Evolutionary conservation across 37 sponge, comb jelly and placozoan genomes (phyloP), one percentile per base, ranked within the genome.

Genomic region (Tethya wilhelma): DNA sequence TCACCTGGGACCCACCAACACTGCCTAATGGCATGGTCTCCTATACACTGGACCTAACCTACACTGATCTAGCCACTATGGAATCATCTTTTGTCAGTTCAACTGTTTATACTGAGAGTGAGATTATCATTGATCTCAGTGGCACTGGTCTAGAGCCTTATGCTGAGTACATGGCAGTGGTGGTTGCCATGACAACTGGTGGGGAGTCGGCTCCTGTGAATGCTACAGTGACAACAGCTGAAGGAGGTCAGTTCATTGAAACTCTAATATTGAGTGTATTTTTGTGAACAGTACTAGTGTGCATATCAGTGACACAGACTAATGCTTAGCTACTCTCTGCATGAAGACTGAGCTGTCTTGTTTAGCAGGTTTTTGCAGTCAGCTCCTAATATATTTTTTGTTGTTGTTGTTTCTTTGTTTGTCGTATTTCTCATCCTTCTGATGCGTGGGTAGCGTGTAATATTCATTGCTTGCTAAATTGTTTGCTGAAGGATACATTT

Each of bases 1-100:
- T 70, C 41, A 81, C 44, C 19, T 81, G 82, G 82, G 25, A 12
- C 8, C 30, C 29, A 34, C 82, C 82, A 28, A 31, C 4, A 4
- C n/a, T 40, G n/a, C 82, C 82, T n/a, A 81, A 81, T 71, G 82
- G 82, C 4, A 71, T 55, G 34, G 42, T 81, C 32, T 1, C 8
- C 14, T 62, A 81, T n/a, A 59, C 36, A 8, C 44, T 45, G 20
- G 40, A 42, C 59, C 44, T 44, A 1, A 40, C 45, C 37, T 38
- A 33, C 59, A 69, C 17, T 34, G 56, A 44, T 66, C 71, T 44
- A 6, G 7, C 41, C 23, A 56, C 41, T 0, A 26, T 6, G 12
- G 56, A 23, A 26, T 31, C 11, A 26, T 25, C 42, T 3, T 8
- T 38, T 17, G 38, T 67, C 14, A 56, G 22, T 34, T 1, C 49